Percentiles rank a stretch among this genome's conserved stretches.
These are phyloP conservation scores for Psittacus erithacus DNA, from an alignment of 2,113 vertebrate species.

Conservation along the genomic window DNA sequence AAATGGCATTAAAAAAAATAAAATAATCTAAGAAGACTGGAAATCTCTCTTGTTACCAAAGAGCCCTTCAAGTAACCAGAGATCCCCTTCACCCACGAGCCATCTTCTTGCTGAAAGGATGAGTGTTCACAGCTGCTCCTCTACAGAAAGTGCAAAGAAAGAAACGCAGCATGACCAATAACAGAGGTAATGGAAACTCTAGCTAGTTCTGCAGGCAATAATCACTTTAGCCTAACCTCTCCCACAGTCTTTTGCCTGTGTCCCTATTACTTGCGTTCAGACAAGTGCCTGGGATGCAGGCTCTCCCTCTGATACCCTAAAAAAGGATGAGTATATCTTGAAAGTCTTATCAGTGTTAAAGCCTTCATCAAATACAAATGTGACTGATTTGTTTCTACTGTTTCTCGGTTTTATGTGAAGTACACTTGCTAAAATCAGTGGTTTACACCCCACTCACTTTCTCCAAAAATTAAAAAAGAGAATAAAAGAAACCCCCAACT, in stretches of 20 bases:
- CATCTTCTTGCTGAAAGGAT: not conserved
- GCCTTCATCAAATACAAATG: not conserved
- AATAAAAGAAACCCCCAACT: not conserved
- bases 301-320: fast-evolving
- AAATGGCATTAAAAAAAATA: not conserved
- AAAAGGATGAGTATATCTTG: not conserved
- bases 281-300: not conserved
- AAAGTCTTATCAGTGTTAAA: not conserved
- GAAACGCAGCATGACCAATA: not conserved
- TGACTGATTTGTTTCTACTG: not conserved
- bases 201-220: not conserved
- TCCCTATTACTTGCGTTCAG: not conserved
- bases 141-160: not conserved
- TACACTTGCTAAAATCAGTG: not conserved
- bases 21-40: not conserved
- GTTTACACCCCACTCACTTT: not conserved
- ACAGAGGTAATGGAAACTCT: not conserved
- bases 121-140: not conserved
- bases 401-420: not conserved
- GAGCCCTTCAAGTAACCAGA: not conserved
- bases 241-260: not conserved
- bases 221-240: not conserved
- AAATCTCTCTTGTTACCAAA: not conserved
- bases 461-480: not conserved
- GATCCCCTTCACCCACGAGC: not conserved